Base-by-base conservation (phyloP, 30 jellyfish, hydroid and myxozoan genomes). In the Aurelia aurita complex sp. Pacific region DNA sequence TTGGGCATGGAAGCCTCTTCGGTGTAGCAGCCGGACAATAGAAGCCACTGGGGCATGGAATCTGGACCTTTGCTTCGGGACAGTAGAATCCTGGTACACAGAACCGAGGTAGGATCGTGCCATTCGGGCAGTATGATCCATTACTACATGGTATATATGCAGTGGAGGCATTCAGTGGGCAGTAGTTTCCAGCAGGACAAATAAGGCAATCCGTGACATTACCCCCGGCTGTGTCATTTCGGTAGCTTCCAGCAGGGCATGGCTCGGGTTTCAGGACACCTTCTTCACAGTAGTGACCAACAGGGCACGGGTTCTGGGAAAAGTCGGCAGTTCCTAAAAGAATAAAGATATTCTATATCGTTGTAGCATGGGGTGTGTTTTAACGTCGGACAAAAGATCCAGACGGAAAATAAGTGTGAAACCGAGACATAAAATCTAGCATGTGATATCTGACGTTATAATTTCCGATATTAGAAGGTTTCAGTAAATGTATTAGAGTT, bases 121-220 rank as follows among this genome's bases (percentile, higher is more conserved):
- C 97, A 40, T 93, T 88, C 2, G 96, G 97, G 67, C 98, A 93
- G 73, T 14, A 88, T 12, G 97, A 81, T 69, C 98, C 98, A 66
- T 93, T 93, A 29, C 78, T 16, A 59, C 98, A 93, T 43, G 92
- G 98, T 17, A 53, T 68, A 16, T 64, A 77, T 50, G 88, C 73
- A 32, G 89, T 82, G 35, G 98, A 93, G 36, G 89, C 96, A 55
- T 83, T 88, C 14, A 23, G 10, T 19, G 98, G 98, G 73, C 98
- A 93, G 79, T 88, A 93, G 85, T 82, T 88, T 18, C 98, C 98
- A 75, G 97, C 94, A 8, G 98, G 98, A 67, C 98, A 93, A 15
- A 64, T 52, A 54, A 35, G 63, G 69, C 98, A 93, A 14, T 93
- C 97, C 10, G 51, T 29, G n/a, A 93, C 76, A 53, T 53, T 46